These are phyloP conservation scores for Uria aalge DNA, from an alignment of 2,113 vertebrate species.

Conservation along the genomic window DNA sequence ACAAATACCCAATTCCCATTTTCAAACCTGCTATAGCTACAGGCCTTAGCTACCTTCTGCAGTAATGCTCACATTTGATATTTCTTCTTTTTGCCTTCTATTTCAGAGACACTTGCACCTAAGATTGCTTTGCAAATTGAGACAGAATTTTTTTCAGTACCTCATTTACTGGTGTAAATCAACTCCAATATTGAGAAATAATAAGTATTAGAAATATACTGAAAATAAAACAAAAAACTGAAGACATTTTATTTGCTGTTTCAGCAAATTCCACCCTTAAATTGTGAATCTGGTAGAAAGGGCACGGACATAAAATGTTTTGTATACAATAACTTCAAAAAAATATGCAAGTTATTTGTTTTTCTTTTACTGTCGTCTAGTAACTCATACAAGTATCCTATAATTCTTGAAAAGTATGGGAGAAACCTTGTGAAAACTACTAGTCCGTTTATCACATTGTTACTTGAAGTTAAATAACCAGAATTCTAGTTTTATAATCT, in stretches of 20 bases:
- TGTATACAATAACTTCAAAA: neutral
- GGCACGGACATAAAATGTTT: neutral
- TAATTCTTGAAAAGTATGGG: neutral
- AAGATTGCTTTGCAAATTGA: neutral
- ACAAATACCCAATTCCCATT: neutral
- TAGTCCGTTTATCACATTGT: neutral
- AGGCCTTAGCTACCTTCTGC: neutral
- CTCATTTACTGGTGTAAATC: neutral
- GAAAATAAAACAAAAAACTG: neutral
- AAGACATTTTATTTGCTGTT: neutral
- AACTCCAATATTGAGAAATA: neutral
- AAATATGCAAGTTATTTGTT: neutral
- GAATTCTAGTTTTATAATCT: conserved; percentile 38
- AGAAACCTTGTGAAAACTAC: neutral
- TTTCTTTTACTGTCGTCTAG: neutral
- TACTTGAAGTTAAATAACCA: conserved; percentile 18
- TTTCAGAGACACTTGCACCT: neutral
- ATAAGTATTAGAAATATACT: neutral
- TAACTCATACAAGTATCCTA: neutral
- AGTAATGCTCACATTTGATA: neutral
- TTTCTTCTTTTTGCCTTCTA: neutral
- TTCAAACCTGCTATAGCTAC: neutral
- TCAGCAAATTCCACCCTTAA: neutral
- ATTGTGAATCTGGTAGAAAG: neutral
- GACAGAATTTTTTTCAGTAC: neutral